Evolutionary conservation across 92 coral and sea anemone genomes (phyloP).

Genomic region (Montipora capitata): DNA sequence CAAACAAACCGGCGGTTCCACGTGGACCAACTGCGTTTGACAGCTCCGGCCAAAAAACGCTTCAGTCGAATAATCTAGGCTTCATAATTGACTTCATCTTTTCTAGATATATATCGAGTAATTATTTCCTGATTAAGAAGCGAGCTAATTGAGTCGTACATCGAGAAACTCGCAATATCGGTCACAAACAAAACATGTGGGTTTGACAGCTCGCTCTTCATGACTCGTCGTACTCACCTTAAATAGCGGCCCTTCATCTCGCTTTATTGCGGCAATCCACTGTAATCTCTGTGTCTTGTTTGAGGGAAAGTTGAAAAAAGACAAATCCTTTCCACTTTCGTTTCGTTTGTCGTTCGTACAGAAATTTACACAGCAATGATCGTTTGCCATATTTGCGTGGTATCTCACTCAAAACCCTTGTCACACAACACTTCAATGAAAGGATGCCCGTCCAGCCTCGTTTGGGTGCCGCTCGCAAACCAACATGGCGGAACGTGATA

Average conservation of each 20-base stretch:
- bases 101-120: conserved; percentile 33
- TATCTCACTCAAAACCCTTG: conserved; percentile 37
- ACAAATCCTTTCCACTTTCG: conserved; percentile 55
- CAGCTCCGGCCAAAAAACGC: conserved; percentile 44
- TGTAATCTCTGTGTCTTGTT: conserved; percentile 22
- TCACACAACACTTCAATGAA: conserved; percentile 8
- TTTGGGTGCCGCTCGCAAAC: conserved; percentile 6
- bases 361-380: conserved; percentile 40
- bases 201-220: conserved; percentile 56
- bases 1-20: conserved; percentile 48
- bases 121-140: conserved; percentile 31
- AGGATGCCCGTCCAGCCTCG: conserved; percentile 39
- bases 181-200: conserved; percentile 16
- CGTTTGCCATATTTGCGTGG: conserved; percentile 38
- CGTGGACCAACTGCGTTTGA: conserved; percentile 37
- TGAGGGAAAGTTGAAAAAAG: conserved; percentile 62
- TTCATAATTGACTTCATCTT: conserved; percentile 25
- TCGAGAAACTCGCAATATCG: conserved; percentile 39
- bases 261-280: conserved; percentile 69
- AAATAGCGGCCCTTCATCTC: conserved; percentile 68
- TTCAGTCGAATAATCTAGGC: conserved; percentile 15
- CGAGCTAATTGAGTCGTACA: conserved; percentile 38
- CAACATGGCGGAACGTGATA: conserved; percentile 60
- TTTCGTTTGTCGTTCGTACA: conserved; percentile 49
- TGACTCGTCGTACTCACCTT: conserved; percentile 34